Evolutionary conservation across 2,113 vertebrate species (phyloP), one percentile per base, ranked within the genome.

Genomic region (Numida meleagris): DNA sequence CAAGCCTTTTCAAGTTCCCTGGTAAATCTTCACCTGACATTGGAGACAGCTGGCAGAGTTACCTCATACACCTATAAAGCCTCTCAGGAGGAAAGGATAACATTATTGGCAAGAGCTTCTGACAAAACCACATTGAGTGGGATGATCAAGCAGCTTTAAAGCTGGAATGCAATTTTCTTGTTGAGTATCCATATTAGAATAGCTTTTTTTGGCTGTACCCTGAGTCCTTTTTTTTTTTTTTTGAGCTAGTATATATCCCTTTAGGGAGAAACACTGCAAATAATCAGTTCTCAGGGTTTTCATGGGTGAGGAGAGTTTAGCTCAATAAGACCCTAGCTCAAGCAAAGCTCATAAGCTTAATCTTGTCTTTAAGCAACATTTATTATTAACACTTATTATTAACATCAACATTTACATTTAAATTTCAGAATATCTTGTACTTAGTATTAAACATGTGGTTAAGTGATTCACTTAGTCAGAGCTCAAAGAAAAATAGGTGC

Each of bases 71-170:
- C 74, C 77, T 90, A 40, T 48, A 29, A 76, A 61, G 12, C 25
- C 70, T 73, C 74, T 79, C 53, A 19, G n/a, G 40, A 63, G 31
- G 8, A 48, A 77, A 84, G 40, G 21, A 66, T 53, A 57, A 20
- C 53, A 9, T 3, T 75, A 21, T 36, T 92, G 86, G 73, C 53
- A 76, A 50, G 11, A 55, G 45, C 23, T 82, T 33, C 42, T 46
- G 53, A 63, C 27, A 77, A 75, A 88, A 66, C 19, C 13, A 1
- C 8, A 16, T n/a, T 25, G 13, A 86, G 78, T 34, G 34, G 78
- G 77, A 82, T 67, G 45, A 94, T 79, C 62, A 92, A 82, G 58
- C 7, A 13, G 48, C 36, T 95, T 89, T 82, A 73, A 63, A 87
- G 66, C 55, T 72, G 61, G 82, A 94, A 87, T 70, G 29, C 4